Evolutionary conservation across 1,140 invertebrate genomes (phyloP).

Genomic region (Himalopsyche phryganea): DNA sequence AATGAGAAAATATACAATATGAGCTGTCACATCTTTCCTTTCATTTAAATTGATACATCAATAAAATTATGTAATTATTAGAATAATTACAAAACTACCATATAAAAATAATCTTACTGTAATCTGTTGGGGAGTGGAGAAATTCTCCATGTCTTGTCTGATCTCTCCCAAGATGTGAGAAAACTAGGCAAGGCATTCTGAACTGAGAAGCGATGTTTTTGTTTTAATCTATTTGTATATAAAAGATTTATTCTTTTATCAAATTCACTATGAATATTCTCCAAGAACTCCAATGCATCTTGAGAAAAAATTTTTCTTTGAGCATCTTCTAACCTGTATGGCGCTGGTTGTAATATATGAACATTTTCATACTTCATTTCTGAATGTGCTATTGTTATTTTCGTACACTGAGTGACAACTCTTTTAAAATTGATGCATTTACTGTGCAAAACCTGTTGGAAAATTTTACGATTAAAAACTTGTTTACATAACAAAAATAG

Average conservation of each 20-base stretch:
- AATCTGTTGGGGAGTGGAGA: conserved; percentile 51
- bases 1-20: too few relatives aligned
- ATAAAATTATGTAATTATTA: too few relatives aligned
- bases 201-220: conserved; percentile 37
- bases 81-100: too few relatives aligned
- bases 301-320: conserved; percentile 47
- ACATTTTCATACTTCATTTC: conserved; percentile 25
- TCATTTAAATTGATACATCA: too few relatives aligned
- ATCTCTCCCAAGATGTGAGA: conserved; percentile 39
- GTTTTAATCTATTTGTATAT: conserved; percentile 42
- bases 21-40: too few relatives aligned
- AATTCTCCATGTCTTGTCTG: conserved; percentile 53
- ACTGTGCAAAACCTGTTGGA: too few relatives aligned
- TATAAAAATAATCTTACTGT: conserved; percentile 42
- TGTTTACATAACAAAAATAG: too few relatives aligned
- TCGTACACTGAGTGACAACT: too few relatives aligned
- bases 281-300: conserved; percentile 46
- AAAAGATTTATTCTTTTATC: conserved; percentile 46
- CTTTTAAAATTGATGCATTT: too few relatives aligned
- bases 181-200: conserved; percentile 35
- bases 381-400: background rate
- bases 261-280: conserved; percentile 46
- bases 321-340: conserved; percentile 49
- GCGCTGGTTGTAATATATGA: conserved; percentile 46
- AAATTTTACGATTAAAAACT: too few relatives aligned